Percentiles rank a stretch among this genome's conserved stretches.
These are phyloP conservation scores for Drosophila rubida DNA, from an alignment of 2,888 invertebrate species.

Conservation along the genomic window DNA sequence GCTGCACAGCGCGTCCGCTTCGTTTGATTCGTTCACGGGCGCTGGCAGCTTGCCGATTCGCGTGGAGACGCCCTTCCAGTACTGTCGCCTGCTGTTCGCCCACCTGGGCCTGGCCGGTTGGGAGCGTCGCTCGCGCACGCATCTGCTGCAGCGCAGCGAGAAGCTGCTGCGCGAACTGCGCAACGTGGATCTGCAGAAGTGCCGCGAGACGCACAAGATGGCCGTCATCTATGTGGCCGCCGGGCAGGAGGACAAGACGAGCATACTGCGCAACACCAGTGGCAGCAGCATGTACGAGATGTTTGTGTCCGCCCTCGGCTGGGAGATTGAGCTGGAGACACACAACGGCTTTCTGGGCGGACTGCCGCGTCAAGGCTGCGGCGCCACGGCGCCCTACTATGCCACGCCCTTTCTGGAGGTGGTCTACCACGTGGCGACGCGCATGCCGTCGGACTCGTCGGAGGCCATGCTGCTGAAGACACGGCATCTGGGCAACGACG, in stretches of 20 bases:
- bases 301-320: constrained; percentile 88
- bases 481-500: constrained; percentile 98
- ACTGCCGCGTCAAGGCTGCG: constrained; percentile 94
- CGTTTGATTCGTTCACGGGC: constrained; percentile 85
- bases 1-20: constrained; percentile 77
- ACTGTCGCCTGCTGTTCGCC: constrained; percentile 94
- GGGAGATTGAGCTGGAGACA: constrained; percentile 94
- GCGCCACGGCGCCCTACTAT: constrained; percentile 96
- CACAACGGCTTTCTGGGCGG: constrained; percentile 98
- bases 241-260: constrained; percentile 98
- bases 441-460: constrained; percentile 96
- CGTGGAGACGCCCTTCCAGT: constrained; percentile 90
- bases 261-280: constrained; percentile 93
- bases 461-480: constrained; percentile 96
- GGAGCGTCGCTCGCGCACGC: constrained; percentile 93
- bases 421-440: constrained; percentile 98
- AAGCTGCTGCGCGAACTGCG: constrained; percentile 95
- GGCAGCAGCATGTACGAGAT: constrained; percentile 97
- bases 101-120: constrained; percentile 96
- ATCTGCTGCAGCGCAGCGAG: constrained; percentile 94
- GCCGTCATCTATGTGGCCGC: constrained; percentile 99
- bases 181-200: constrained; percentile 96
- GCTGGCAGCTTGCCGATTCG: constrained; percentile 85
- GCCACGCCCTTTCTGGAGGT: constrained; percentile 96
- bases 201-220: constrained; percentile 97